Conservation (phyloP, 23 tunicate species). For the Ascidia mentula region DNA sequence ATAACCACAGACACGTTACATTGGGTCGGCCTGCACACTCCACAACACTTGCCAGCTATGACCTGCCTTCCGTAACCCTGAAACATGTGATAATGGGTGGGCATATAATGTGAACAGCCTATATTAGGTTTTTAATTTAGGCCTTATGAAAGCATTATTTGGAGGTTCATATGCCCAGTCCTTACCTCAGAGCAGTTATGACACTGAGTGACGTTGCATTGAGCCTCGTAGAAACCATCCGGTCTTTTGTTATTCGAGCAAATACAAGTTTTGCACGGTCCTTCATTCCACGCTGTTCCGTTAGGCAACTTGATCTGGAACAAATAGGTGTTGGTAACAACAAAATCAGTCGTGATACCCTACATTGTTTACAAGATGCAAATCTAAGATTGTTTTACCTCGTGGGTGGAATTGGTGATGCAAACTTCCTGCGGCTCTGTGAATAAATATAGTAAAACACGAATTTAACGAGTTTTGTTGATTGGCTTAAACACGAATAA, state of each 20-base stretch:
- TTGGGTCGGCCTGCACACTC: slow-evolving; percentile 37
- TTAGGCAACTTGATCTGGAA: slow-evolving; percentile 2
- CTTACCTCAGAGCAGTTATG: slow-evolving; percentile 27
- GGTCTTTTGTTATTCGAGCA: slow-evolving; percentile 19
- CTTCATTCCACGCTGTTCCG: slow-evolving; percentile 23
- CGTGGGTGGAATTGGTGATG: background rate
- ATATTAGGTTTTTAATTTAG: too few relatives aligned
- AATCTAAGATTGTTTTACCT: background rate
- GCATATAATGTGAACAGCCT: too few relatives aligned
- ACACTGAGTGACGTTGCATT: slow-evolving; percentile 33
- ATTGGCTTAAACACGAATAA: too few relatives aligned
- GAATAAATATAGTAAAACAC: too few relatives aligned
- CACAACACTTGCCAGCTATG: slow-evolving; percentile 42
- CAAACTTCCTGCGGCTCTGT: background rate
- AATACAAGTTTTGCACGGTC: slow-evolving; percentile 32
- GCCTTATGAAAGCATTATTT: too few relatives aligned
- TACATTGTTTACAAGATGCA: background rate
- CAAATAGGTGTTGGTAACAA: background rate
- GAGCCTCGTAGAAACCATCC: slow-evolving; percentile 43
- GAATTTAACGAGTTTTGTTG: too few relatives aligned
- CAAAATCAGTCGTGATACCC: too few relatives aligned
- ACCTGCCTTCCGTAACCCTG: slow-evolving; percentile 31
- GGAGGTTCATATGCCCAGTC: background rate
- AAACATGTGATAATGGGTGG: too few relatives aligned
- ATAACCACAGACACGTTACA: slow-evolving; percentile 14